Conservation (phyloP, 2,888 invertebrate species). For the Drosophila peninsularis region DNA sequence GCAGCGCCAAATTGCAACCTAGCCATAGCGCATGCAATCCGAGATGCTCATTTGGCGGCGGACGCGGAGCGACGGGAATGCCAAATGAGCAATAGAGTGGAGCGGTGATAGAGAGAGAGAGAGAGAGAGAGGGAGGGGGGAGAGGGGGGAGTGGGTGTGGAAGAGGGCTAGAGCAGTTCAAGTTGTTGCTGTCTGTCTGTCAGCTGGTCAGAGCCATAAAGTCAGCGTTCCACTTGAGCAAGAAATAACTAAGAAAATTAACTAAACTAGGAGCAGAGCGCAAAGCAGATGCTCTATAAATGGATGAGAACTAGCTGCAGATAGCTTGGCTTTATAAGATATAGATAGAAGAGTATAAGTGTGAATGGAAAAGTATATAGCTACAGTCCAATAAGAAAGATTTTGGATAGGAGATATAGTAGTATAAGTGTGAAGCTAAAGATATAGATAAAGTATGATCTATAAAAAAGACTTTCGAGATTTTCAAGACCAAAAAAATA, state of each 20-base stretch:
- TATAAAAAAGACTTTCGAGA: no score
- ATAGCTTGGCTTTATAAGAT: no score
- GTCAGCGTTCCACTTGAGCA: slow-evolving; percentile 51
- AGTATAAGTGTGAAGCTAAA: no score
- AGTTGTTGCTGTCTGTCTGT: slow-evolving; percentile 67
- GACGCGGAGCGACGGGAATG: slow-evolving; percentile 6
- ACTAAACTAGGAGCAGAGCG: background rate
- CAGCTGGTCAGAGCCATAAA: slow-evolving; percentile 68
- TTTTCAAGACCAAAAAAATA: no score
- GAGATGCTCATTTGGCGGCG: slow-evolving; percentile 38
- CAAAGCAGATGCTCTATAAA: slow-evolving; percentile 5
- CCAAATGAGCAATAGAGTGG: slow-evolving; percentile 14
- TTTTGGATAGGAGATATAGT: no score
- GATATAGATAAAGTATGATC: no score
- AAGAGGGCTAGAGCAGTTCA: slow-evolving; percentile 50
- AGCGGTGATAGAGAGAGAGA: background rate
- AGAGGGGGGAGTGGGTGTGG: background rate
- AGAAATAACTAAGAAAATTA: slow-evolving; percentile 24
- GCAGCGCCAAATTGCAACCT: slow-evolving; percentile 67
- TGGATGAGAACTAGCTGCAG: no score
- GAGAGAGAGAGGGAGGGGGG: background rate
- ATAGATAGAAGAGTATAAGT: background rate
- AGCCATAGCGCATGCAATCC: slow-evolving; percentile 67
- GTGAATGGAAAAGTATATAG: background rate
- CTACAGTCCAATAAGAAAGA: no score